Evolutionary conservation across 2,113 vertebrate genomes (phyloP), one percentile per base, ranked within the genome.

Genomic region (Ramphastos sulfuratus): DNA sequence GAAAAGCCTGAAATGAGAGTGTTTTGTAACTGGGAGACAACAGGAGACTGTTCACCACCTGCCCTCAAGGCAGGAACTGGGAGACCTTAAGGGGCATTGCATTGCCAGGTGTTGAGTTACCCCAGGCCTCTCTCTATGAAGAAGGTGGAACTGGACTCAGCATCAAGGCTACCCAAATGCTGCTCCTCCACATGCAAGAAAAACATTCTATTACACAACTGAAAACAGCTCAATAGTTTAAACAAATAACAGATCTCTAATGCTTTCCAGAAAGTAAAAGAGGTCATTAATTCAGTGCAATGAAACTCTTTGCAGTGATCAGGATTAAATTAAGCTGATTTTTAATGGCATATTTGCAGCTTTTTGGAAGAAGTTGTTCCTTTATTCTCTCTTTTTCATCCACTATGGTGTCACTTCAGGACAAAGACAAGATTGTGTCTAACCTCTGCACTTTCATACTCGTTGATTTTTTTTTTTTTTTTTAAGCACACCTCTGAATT

Each of bases 221-320:
- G 63, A 85, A 91, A 94, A 87, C 39, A 82, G 55, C 33, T 78
- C 65, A 75, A 17, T 28, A 76, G 24, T 76, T 95, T 77, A 76
- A 95, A 70, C 18, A 73, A 65, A 27, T 31, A 58, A 85, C 69
- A n/a, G 15, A 70, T 46, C 24, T 30, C 20, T 78, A 76, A 75
- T 61, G 12, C 73, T 79, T 89, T 82, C 66, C 50, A 79, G 63
- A 78, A 88, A 87, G 20, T 54, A 88, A 78, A 78, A 69, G 8
- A 44, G 58, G 23, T 44, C 37, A 64, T 83, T 81, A 72, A 64
- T 69, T 86, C 63, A 46, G 21, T 27, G 16, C 44, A 73, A 7
- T 55, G 70, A 79, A 92, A 90, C 15, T 69, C 70, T 23, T 65
- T 10, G 19, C 16, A 82, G 58, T 58, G 30, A 92, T 74, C 50